These are phyloP conservation scores for Tolypeutes matacus DNA, from an alignment of 2,797 vertebrate genomes.

Conservation along the genomic window DNA sequence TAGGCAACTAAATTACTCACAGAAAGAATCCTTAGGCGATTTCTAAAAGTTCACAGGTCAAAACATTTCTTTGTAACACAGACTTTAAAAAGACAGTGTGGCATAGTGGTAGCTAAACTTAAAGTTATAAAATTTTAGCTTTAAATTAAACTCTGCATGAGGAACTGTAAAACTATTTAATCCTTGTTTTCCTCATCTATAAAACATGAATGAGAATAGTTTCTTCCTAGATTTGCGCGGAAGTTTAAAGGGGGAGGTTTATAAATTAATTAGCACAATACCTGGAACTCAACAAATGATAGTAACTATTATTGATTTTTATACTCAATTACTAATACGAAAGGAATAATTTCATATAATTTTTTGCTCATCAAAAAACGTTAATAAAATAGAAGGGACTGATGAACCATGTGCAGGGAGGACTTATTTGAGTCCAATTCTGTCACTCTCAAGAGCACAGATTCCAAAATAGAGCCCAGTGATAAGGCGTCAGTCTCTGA, in stretches of 20 bases:
- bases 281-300: not conserved
- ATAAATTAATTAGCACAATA: slow-evolving; percentile 56
- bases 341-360: not conserved
- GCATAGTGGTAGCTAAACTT: not conserved
- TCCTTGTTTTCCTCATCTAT: slow-evolving; percentile 26
- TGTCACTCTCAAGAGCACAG: no score
- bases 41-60: slow-evolving; percentile 5
- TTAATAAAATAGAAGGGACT: no score
- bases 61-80: slow-evolving; percentile 43
- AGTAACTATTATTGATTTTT: not conserved
- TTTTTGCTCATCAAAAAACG: slow-evolving; percentile 15
- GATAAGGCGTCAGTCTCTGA: no score
- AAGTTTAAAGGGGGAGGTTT: slow-evolving; percentile 41
- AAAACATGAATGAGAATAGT: slow-evolving; percentile 16
- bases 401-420: no score
- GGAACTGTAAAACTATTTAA: slow-evolving; percentile 28
- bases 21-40: not conserved
- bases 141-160: slow-evolving; percentile 49
- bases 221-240: not conserved
- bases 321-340: not conserved
- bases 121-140: slow-evolving; percentile 8
- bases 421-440: no score
- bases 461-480: no score
- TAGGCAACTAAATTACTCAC: not conserved
- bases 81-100: not conserved